Base-by-base conservation (phyloP, 92 coral and sea anemone species). In the Zoanthus sansibaricus region DNA sequence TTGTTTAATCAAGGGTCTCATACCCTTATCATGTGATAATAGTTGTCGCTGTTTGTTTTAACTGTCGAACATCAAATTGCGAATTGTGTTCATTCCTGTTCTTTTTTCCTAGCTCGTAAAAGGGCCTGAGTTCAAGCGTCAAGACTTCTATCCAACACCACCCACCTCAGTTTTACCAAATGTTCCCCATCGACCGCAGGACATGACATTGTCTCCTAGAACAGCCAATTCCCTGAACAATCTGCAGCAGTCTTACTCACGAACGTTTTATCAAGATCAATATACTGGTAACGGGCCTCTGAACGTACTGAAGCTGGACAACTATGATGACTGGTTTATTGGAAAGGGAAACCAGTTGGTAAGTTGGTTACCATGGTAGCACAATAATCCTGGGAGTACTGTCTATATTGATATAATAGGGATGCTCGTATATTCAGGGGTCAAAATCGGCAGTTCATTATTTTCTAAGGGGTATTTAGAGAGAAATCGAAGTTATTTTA, bases 221-320 rank as follows among this genome's bases (percentile, higher is more conserved):
- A 96, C 99, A 25, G 99, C 98, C 25, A 92, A 94, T 69, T 94
- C 95, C 15, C 87, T 95, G 90, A 92, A 90, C 89, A 93, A 95
- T 71, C 88, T 96, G 44, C 94, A 95, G 71, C 88, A 87, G 56
- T 77, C 93, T 3, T 79, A 90, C 82, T 95, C 96, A 88, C 91
- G 91, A 56, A 91, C 98, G 7, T 90, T 86, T 51, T 96, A 96
- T 76, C 93, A 89, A 83, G 92, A 89, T 59, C 98, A 94, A 84
- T 96, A 93, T 85, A 93, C 98, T 3, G 96, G 95, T 9, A 91
- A 93, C 68, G 96, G 96, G 14, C 91, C 97, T 5, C 95, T 87
- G 86, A 93, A 94, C 58, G 82, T 94, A 33, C 93, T 94, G 2
- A 94, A 92, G 75, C 92, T 95, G 52, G 95, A 95, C 86, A 95